Evolutionary conservation across 2,888 invertebrate genomes (phyloP).

Genomic region (Epiperipatus broadwayi): DNA sequence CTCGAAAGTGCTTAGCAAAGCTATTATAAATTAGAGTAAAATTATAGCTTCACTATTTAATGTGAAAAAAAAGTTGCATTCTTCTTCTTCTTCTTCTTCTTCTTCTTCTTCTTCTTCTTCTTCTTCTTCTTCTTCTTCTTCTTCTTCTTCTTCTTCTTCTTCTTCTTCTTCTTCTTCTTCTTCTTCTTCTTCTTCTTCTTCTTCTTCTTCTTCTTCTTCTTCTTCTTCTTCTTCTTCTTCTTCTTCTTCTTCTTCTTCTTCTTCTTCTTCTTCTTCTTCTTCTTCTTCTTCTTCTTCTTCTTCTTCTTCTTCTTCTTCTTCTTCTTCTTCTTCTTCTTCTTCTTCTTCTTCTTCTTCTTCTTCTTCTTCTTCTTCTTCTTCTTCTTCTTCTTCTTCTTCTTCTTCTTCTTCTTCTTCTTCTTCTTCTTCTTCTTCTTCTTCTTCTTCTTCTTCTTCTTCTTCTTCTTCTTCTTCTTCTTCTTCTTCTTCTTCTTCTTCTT

Average conservation of each 20-base stretch:
- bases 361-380: slow-evolving; percentile 3
- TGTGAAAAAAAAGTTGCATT: too few species aligned
- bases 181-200: slow-evolving; percentile 3
- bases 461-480: slow-evolving; percentile 3
- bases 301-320: slow-evolving; percentile 3
- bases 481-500: slow-evolving; percentile 3
- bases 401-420: slow-evolving; percentile 3
- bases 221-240: slow-evolving; percentile 3
- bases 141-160: slow-evolving; percentile 3
- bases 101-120: slow-evolving; percentile 3
- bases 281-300: slow-evolving; percentile 3
- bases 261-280: slow-evolving; percentile 3
- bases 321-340: slow-evolving; percentile 3
- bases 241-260: slow-evolving; percentile 3
- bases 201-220: slow-evolving; percentile 3
- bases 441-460: slow-evolving; percentile 3
- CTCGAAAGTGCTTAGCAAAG: too few species aligned
- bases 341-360: slow-evolving; percentile 3
- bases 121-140: slow-evolving; percentile 3
- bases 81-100: slow-evolving; percentile 3
- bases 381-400: slow-evolving; percentile 3
- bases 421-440: slow-evolving; percentile 3
- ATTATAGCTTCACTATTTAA: too few species aligned
- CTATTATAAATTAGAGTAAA: too few species aligned
- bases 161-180: slow-evolving; percentile 3